Evolutionary conservation across 2,113 vertebrate genomes (phyloP), one percentile per base, ranked within the genome.

Genomic region (Oreochromis spilurus): DNA sequence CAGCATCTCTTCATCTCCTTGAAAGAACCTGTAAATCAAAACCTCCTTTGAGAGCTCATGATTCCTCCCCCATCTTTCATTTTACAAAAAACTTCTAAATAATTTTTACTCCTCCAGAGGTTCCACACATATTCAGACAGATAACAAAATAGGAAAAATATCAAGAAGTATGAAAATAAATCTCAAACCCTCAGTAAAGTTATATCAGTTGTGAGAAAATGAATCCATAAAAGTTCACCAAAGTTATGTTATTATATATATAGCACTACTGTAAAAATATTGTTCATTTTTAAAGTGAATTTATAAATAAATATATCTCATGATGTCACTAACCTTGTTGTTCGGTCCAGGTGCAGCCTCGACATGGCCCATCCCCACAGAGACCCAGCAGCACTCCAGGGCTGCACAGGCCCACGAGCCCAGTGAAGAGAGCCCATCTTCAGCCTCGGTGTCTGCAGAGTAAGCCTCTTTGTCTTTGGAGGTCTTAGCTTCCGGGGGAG

Each of bases 1-100:
- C 75, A 95, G 67, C 21, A 88, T 95, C 82, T 97, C 96, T 84
- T 97, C 97, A 50, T 95, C 92, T 0, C 84, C 91, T n/a, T 89
- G 89, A 45, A 88, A 88, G 29, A 93, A 87, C 62, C 94, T 95
- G 82, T 16, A 2, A 7, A 80, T 34, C 11, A 75, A 78, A 90
- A 85, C 9, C 13, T 31, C 4, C 34, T 31, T 21, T 52, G 24
- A 84, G 4, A 82, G 4, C 21, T 78, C 5, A 48, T n/a, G 4
- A 1, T 72, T 55, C 52, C 12, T 80, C 9, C 5, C 9, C 5
- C 6, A 7, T 57, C 53, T 38, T 16, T 57, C 7, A 75, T 8
- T 58, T 88, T 19, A 21, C 9, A 12, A 53, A 52, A 7, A 62
- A 48, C 9, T 31, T 75, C 2, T 58, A n/a, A 31, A 26, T 21